phyloP scores from a whole-genome alignment of 2,888 invertebrate genomes.

The Suillia variegata region DNA sequence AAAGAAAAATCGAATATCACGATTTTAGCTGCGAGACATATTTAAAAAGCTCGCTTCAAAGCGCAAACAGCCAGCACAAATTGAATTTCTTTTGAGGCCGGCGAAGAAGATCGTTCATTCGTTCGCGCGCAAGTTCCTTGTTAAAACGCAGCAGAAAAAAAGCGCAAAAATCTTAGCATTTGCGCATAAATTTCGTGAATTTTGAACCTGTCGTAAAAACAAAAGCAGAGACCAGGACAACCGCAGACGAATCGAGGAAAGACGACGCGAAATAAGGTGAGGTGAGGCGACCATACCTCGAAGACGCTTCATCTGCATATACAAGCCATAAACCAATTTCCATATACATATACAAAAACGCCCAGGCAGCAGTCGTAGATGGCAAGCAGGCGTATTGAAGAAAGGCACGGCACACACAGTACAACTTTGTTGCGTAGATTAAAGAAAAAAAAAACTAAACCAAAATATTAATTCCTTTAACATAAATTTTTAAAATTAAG shows the following conservation, averaged over 20 bases:
- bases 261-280: not conserved
- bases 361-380: constrained; percentile 20
- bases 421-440: too few species aligned
- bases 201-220: constrained; percentile 32
- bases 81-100: constrained; percentile 48
- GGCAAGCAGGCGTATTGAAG: not conserved
- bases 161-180: constrained; percentile 50
- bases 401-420: constrained; percentile 11
- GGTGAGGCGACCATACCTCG: constrained; percentile 5
- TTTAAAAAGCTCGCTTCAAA: too few species aligned
- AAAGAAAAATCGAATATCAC: constrained; percentile 46
- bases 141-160: constrained; percentile 44
- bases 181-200: constrained; percentile 41
- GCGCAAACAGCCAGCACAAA: constrained; percentile 36
- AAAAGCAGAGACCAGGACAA: not conserved
- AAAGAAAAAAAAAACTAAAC: too few species aligned
- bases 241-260: not conserved
- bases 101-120: constrained; percentile 6
- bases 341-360: constrained; percentile 39
- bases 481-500: too few species aligned
- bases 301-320: constrained; percentile 48
- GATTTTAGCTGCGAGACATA: constrained; percentile 51
- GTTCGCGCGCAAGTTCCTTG: constrained; percentile 35
- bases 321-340: constrained; percentile 57
- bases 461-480: too few species aligned